Conservation (phyloP, 2,888 invertebrate species). For the Oxyteleia sp. region DNA sequence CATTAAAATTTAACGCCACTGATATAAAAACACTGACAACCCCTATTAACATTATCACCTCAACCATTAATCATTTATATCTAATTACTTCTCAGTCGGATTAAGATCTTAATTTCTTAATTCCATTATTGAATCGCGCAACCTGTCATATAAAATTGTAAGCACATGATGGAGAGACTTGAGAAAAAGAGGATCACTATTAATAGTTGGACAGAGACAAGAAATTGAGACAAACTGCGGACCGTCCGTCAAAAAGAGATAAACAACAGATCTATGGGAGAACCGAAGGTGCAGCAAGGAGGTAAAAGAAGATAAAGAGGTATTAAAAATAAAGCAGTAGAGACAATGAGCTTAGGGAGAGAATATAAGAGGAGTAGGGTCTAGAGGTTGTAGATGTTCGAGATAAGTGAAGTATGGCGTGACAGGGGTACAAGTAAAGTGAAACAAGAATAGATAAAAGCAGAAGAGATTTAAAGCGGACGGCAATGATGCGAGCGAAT, state of each 20-base stretch:
- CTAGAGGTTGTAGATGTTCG: constrained; percentile 54
- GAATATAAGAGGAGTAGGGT: constrained; percentile 39
- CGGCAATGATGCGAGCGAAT: constrained; percentile 29
- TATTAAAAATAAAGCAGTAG: constrained; percentile 65
- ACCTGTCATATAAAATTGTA: no score
- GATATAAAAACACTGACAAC: no score
- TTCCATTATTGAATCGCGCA: no score
- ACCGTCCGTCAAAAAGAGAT: constrained; percentile 48
- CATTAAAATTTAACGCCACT: no score
- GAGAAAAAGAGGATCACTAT: constrained; percentile 19
- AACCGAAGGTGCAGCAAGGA: constrained; percentile 28
- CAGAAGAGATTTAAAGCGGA: constrained; percentile 25
- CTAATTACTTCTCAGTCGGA: no score
- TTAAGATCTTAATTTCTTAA: no score
- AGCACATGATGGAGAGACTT: background rate
- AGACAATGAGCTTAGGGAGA: constrained; percentile 53
- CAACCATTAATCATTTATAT: no score
- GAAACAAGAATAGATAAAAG: constrained; percentile 51
- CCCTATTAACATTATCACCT: no score
- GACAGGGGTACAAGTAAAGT: constrained; percentile 48
- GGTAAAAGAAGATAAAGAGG: constrained; percentile 54
- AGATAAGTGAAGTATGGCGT: constrained; percentile 65
- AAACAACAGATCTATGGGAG: constrained; percentile 24
- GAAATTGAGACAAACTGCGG: constrained; percentile 32
- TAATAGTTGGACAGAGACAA: constrained; percentile 28